A percentile compares a stretch with the other conserved stretches of the same genome.
Conservation (phyloP, 2,888 invertebrate species). For the Gryllus longicercus region DNA sequence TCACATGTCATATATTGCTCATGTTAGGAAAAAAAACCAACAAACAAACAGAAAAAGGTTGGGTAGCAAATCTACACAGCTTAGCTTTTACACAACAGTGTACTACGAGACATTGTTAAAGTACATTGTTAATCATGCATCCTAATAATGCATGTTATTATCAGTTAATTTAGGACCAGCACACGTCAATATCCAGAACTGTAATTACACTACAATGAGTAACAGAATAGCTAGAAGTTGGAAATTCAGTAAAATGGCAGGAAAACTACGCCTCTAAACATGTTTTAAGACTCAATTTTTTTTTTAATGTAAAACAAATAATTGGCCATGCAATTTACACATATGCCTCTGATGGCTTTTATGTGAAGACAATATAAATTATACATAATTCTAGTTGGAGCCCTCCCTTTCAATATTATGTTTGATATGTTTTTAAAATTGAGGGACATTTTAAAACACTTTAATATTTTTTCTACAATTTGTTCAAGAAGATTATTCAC, state of each 20-base stretch:
- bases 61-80: slow-evolving; percentile 17
- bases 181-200: neutral
- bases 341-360: no score
- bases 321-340: no score
- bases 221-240: neutral
- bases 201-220: neutral
- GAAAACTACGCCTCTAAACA: neutral
- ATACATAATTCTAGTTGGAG: no score
- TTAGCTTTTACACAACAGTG: slow-evolving; percentile 10
- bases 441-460: no score
- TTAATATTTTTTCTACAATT: no score
- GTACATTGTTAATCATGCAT: neutral
- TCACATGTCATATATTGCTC: neutral
- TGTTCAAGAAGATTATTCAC: no score
- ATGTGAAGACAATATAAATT: no score
- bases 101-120: neutral
- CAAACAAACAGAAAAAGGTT: neutral
- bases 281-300: no score
- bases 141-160: neutral
- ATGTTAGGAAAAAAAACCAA: neutral
- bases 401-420: no score
- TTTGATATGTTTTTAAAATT: no score
- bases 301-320: no score
- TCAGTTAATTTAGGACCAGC: neutral
- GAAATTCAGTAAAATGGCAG: neutral